Base-by-base conservation (phyloP, 2,113 vertebrate genomes). In the Rattus norvegicus region DNA sequence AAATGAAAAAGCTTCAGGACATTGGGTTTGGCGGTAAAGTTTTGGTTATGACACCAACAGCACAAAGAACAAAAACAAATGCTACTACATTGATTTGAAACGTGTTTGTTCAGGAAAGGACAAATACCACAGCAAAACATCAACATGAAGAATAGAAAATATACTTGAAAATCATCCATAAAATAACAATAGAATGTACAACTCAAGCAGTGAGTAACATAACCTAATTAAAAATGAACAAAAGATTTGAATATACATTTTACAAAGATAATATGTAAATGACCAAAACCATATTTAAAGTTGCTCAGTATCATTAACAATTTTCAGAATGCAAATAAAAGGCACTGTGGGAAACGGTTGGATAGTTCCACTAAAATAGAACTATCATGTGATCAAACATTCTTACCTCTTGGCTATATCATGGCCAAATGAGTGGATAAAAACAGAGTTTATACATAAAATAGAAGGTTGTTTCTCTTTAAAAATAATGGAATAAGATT, bases 201-300 rank as follows among this genome's bases (percentile, higher is more conserved):
- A 65, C 10, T 90, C 65, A 30, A 30, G 12, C 80, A 85, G 11
- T 52, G 69, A 72, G 16, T 47, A 20, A 77, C 70, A 49, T 47
- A 54, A 63, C 17, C 9, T 14, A 49, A 94, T 28, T 54, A 54
- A 90, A 90, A 85, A 90, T 76, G 36, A 39, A 30, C 20, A 76
- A 90, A 94, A 20, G 47, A 28, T 49, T 72, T 70, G 20, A 70
- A 49, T 70, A 67, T n/a, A 36, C 20, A 47, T 56, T 90, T 28
- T 83, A 73, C 13, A 85, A 85, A 47, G 14, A 85, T 63, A 36
- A n/a, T 56, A 94, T n/a, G 43, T 43, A 91, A 96, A 65, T 93
- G n/a, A 19, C 26, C 52, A 86, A 90, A 80, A 22, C 14, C 5
- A 61, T 73, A 81, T 43, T 72, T 56, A 81, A 83, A 91, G 77